Base-by-base conservation (phyloP, 2,113 vertebrate genomes). In the Taurulus bubalis region DNA sequence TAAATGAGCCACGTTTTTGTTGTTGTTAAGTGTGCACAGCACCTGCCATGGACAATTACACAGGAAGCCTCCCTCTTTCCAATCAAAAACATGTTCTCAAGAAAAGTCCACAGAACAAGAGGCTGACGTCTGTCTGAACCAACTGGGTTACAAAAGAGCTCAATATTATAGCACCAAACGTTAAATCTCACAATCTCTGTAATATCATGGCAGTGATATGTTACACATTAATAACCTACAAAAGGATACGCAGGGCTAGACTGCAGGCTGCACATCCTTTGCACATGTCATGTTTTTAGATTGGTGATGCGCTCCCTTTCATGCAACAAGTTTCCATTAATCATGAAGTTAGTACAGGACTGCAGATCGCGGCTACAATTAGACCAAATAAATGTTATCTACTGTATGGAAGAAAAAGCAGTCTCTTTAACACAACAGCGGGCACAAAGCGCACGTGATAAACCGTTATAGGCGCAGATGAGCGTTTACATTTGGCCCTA, bases 321-420 rank as follows among this genome's bases (percentile, higher is more conserved):
- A 65, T 67, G 84, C 83, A 90, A 87, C 68, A 92, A 85, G 85
- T 88, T 67, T 40, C n/a, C 28, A 7, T 1, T 38, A 1, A 22
- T 20, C 6, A 12, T 30, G 16, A 68, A 85, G 59, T 59, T 47
- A 24, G 49, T 34, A 36, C 1, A 20, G 8, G 15, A 20, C 55
- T 6, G 15, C 1, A 11, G 15, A 38, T 70, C 26, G 11, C 56
- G 6, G 6, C 24, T 11, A 8, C 14, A 28, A 20, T 22, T 4
- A 45, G 4, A 9, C 20, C 1, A 10, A 53, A 28, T 10, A 6
- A 24, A 11, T 55, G 14, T 36, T 2, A 24, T 7, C 32, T 2
- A 8, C 38, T 51, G 28, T 49, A 18, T 6, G 24, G 26, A 11
- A 11, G 5, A 11, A 4, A 55, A 56, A 56, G 7, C 11, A n/a